Evolutionary conservation across 1,140 invertebrate genomes (phyloP), one percentile per base, ranked within the genome.

Genomic region (Orchestia grillus): DNA sequence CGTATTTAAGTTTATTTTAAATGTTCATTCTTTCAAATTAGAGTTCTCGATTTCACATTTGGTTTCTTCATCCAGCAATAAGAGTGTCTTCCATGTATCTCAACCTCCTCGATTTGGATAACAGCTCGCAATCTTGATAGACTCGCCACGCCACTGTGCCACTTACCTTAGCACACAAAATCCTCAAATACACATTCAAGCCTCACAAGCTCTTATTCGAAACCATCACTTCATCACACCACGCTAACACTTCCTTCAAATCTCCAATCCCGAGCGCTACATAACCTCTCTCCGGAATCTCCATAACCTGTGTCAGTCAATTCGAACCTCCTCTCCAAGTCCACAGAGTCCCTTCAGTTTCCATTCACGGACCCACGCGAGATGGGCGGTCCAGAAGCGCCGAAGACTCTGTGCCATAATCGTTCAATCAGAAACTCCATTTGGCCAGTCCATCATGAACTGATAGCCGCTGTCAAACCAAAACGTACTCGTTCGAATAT

Each of bases 351-450:
- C 62, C 62, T 77, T 36, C 62, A 77, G 15, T 15, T 77, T 77
- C 62, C 62, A 77, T 77, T 77, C 62, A 77, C 28, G 28, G 62
- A 77, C 15, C 62, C 28, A 23, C 15, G 62, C n/a, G 36, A 23
- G 88, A 90, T 90, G 88, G 41, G 42, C 41, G 88, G 43, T 8
- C 88, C 62, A 77, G 62, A 36, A 77, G 62, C 62, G 62, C 36
- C 62, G 15, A 77, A 77, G 62, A 77, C 88, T 90, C 88, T 41
- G 43, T 90, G 44, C 92, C 40, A 44, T 45, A 94, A 94, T 94
- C 92, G 44, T 47, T 44, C 92, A 94, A 94, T 94, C 92, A 94
- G 92, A 94, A 94, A 94, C 92, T 94, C 92, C 92, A 94, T 94
- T 94, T 94, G 41, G 44, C 44, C 41, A 47, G 44, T 47, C 92